Conservation (phyloP, 1,140 invertebrate genomes). For the Drosophila lini region DNA sequence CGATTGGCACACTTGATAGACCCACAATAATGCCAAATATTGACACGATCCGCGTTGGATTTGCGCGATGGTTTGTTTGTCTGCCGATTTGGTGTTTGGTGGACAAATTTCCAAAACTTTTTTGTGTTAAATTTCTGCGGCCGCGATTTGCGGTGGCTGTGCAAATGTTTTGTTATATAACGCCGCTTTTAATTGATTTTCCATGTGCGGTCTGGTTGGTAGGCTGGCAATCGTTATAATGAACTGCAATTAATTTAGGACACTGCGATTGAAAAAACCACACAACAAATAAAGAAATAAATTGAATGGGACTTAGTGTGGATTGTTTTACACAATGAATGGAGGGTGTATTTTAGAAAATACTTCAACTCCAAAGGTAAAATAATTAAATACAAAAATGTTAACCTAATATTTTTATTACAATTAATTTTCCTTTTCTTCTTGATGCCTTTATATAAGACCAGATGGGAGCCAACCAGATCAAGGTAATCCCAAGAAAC, state of each 20-base stretch:
- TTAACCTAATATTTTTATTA: background rate
- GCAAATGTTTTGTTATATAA: slow-evolving; percentile 69
- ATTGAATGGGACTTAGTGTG: slow-evolving; percentile 7
- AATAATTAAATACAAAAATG: background rate
- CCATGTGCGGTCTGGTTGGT: slow-evolving; percentile 48
- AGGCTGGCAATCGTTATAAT: slow-evolving; percentile 51
- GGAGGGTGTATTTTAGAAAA: background rate
- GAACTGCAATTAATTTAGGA: slow-evolving; percentile 64
- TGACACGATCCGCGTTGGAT: slow-evolving; percentile 45
- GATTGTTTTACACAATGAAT: slow-evolving; percentile 1
- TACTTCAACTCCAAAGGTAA: background rate
- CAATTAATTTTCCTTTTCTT: background rate
- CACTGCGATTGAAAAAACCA: slow-evolving; percentile 32
- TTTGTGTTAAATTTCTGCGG: slow-evolving; percentile 58
- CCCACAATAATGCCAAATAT: slow-evolving; percentile 52
- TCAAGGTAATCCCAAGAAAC: slow-evolving; percentile 33
- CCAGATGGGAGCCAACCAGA: background rate
- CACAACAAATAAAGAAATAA: slow-evolving; percentile 4
- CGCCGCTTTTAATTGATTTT: slow-evolving; percentile 74
- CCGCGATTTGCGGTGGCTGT: slow-evolving; percentile 61
- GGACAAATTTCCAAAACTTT: slow-evolving; percentile 20
- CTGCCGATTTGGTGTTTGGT: slow-evolving; percentile 22
- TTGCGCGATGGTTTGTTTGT: slow-evolving; percentile 9
- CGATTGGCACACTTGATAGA: background rate
- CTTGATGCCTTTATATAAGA: background rate